These are phyloP conservation scores for Pammene fasciana DNA, from an alignment of 2,888 invertebrate species.

Conservation along the genomic window DNA sequence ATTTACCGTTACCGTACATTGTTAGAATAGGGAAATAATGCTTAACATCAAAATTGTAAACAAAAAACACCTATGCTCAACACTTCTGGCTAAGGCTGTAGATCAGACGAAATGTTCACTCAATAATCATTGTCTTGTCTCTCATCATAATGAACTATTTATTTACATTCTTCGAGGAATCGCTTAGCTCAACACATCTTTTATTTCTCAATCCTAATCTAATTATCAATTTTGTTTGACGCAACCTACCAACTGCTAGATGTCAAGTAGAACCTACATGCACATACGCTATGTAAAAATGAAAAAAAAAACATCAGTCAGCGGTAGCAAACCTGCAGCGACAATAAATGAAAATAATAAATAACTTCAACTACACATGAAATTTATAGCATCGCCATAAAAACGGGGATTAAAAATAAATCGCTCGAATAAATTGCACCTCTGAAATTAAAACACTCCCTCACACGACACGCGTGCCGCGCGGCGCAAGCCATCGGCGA, in stretches of 20 bases:
- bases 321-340: constrained; percentile 46
- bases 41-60: too few relatives aligned
- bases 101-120: too few relatives aligned
- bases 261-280: neutral
- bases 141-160: too few relatives aligned
- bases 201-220: too few relatives aligned
- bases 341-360: constrained; percentile 60
- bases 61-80: too few relatives aligned
- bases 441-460: constrained; percentile 83
- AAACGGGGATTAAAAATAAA: constrained; percentile 84
- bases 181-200: too few relatives aligned
- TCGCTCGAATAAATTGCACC: constrained; percentile 84
- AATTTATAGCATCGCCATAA: constrained; percentile 81
- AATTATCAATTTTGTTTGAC: too few relatives aligned
- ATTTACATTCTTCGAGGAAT: too few relatives aligned
- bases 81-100: too few relatives aligned
- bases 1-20: too few relatives aligned
- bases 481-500: constrained; percentile 44
- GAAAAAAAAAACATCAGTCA: constrained; percentile 29
- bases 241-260: neutral
- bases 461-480: constrained; percentile 73
- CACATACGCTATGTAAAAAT: constrained; percentile 33
- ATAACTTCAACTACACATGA: constrained; percentile 75
- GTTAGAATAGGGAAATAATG: too few relatives aligned
- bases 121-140: too few relatives aligned